Evolutionary conservation across 2,113 vertebrate species (phyloP), one percentile per base, ranked within the genome.

Genomic region (Eonycteris spelaea): DNA sequence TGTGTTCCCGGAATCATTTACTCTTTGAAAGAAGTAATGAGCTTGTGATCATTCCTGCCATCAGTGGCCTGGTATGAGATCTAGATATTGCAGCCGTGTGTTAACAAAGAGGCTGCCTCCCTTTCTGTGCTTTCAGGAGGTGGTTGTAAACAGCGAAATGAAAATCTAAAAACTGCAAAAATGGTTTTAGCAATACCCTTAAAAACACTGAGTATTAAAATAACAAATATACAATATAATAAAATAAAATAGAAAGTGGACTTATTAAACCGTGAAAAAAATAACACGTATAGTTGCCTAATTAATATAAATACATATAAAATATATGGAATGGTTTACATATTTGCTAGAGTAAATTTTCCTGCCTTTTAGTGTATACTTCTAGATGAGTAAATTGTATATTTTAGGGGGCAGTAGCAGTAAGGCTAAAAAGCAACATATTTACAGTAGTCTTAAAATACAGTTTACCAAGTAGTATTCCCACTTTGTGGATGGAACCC

Each of bases 1-100:
- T 61, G 30, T 86, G 65, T 83, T 86, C 59, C 80, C 86, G 90
- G 65, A 93, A 91, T 91, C 57, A 91, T 88, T 95, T 83, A 40
- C 51, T 93, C 63, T 74, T 82, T 61, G 82, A 89, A 94, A 86
- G 68, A 78, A 94, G n/a, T 63, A 65, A 55, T 45, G 92, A 95
- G 59, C 59, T 79, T 70, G 67, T 88, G 82, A 40, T 82, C 40
- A 26, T 55, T 22, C 21, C 40, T 59, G 75, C 73, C 55, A 38
- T 21, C 59, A 5, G 77, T 75, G 57, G 57, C 93, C 57, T 82
- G 68, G 68, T 74, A 0, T 38, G 91, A 65, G 30, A 19, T 85
- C 67, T 33, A 7, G 48, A 14, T 83, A 40, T 28, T 43, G 68
- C 21, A 86, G 63, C 57, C 40, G 40, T 35, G 16, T 22, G 24